These are phyloP conservation scores for Nyleta sp. DNA, from an alignment of 2,888 invertebrate species.

Conservation along the genomic window DNA sequence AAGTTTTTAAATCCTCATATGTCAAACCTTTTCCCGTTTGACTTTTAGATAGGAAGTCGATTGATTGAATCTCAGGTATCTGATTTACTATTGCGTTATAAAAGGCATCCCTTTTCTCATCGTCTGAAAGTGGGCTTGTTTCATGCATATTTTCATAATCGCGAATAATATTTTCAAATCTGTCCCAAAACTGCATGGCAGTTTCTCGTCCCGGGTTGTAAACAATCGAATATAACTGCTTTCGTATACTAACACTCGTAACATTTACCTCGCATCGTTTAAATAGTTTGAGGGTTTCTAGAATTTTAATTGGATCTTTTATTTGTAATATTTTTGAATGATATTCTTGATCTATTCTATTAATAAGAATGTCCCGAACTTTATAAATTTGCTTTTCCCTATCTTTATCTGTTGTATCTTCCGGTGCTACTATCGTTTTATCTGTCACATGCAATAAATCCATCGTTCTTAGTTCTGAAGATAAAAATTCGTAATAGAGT, in stretches of 20 bases:
- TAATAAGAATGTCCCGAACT: constrained; percentile 5
- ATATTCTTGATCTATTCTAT: constrained; percentile 2
- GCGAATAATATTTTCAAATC: neutral
- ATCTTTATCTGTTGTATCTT: neutral
- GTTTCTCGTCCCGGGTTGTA: neutral
- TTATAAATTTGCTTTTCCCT: constrained; percentile 2
- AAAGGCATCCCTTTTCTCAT: constrained; percentile 5
- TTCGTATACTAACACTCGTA: constrained; percentile 5
- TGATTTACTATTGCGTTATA: neutral
- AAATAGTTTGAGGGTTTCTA: constrained; percentile 4
- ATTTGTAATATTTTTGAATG: neutral
- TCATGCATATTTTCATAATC: constrained; percentile 3
- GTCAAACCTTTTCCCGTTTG: neutral
- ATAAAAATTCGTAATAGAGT: constrained; percentile 1
- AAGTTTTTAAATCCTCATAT: neutral
- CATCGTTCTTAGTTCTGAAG: neutral
- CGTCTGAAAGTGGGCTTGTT: neutral
- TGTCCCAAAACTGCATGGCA: neutral
- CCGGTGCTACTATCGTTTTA: neutral
- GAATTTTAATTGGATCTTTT: constrained; percentile 1
- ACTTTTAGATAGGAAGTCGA: constrained; percentile 2
- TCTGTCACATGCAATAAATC: constrained; percentile 6
- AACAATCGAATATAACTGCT: neutral
- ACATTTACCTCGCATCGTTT: constrained; percentile 9
- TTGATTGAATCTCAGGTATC: constrained; percentile 1